Evolutionary conservation across 2,888 invertebrate genomes (phyloP).

Genomic region (Trissolcus japonicus): DNA sequence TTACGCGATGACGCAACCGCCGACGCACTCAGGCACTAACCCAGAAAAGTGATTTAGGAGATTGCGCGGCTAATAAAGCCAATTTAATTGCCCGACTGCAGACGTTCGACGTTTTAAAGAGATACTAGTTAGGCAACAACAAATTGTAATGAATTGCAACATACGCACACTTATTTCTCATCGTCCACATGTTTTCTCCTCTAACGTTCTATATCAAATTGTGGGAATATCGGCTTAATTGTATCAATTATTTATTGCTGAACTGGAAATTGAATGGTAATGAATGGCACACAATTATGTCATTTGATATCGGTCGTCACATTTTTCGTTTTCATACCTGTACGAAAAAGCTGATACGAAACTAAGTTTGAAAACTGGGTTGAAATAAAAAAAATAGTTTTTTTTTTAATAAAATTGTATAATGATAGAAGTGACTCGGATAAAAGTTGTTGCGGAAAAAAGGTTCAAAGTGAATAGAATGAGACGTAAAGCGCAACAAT

Average conservation of each 20-base stretch:
- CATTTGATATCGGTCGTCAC: no score
- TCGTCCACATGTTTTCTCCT: background rate
- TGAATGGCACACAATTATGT: background rate
- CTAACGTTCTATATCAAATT: background rate
- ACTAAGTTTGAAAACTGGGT: no score
- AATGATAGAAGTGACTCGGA: no score
- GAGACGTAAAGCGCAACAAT: no score
- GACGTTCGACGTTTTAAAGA: slow-evolving; percentile 35
- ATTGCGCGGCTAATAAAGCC: slow-evolving; percentile 39
- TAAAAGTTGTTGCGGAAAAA: no score
- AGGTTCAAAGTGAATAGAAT: no score
- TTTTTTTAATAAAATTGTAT: no score
- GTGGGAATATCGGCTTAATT: background rate
- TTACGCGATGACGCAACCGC: slow-evolving; percentile 34
- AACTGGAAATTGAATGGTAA: background rate
- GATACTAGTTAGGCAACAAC: slow-evolving; percentile 37
- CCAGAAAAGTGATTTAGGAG: slow-evolving; percentile 48
- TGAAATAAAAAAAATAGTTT: no score
- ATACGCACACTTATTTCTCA: background rate
- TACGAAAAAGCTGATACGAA: no score
- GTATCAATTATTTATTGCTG: background rate
- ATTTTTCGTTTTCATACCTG: no score
- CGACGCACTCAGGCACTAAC: slow-evolving; percentile 35
- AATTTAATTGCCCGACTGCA: slow-evolving; percentile 32
- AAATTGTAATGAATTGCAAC: slow-evolving; percentile 43